Conservation (phyloP, 2,797 vertebrate genomes). For the Anguilla megastoma region DNA sequence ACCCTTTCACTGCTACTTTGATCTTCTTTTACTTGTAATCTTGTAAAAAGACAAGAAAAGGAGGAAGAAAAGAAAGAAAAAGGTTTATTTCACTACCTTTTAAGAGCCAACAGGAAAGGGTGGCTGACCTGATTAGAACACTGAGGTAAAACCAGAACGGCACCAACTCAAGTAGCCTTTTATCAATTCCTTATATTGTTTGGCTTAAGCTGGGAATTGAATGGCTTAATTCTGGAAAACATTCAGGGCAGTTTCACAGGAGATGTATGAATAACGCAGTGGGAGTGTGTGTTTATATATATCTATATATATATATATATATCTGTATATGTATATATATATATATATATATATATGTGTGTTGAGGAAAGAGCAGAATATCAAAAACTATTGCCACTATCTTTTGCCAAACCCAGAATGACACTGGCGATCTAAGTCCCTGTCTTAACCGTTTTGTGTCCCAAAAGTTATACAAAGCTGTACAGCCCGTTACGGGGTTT, state of each 20-base stretch:
- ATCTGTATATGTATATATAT: not conserved
- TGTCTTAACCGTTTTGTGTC: constrained; percentile 18
- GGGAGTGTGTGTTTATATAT: not conserved
- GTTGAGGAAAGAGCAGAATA: constrained; percentile 17
- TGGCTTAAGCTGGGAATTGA: not conserved
- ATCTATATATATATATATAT: not conserved
- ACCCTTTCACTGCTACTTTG: constrained; percentile 71
- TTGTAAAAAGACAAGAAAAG: constrained; percentile 64
- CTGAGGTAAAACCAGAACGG: constrained; percentile 2
- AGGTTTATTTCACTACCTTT: constrained; percentile 55
- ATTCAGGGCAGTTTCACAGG: constrained; percentile 1
- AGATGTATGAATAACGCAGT: not conserved
- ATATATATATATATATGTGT: not conserved
- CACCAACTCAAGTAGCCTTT: constrained; percentile 24
- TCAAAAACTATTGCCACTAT: constrained; percentile 19
- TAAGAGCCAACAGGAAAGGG: constrained; percentile 55
- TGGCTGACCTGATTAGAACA: constrained; percentile 20
- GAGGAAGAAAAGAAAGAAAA: constrained; percentile 51
- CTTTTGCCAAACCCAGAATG: constrained; percentile 17
- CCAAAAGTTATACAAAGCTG: not conserved
- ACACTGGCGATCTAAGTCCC: constrained; percentile 17
- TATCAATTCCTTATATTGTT: constrained; percentile 13
- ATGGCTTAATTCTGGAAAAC: constrained; percentile 16
- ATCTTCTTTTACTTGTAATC: constrained; percentile 71
- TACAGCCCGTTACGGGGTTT: constrained; percentile 18